Base-by-base conservation (phyloP, 2,113 vertebrate genomes). In the Ornithorhynchus anatinus region DNA sequence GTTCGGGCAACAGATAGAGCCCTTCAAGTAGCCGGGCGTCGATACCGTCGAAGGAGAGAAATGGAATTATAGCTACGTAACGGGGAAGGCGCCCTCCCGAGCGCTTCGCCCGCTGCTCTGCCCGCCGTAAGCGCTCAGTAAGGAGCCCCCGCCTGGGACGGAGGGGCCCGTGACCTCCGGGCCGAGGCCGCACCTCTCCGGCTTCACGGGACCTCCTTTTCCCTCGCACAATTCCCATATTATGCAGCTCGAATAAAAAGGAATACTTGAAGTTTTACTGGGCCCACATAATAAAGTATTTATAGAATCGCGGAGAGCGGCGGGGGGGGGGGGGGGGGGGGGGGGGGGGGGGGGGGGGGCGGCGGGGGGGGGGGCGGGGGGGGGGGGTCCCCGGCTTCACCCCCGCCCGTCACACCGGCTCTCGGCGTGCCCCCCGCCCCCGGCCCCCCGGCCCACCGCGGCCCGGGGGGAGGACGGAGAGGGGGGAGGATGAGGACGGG, bases 211-310 rank as follows among this genome's bases (percentile, higher is more conserved):
- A 80, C 86, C 78, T 82, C 82, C 80, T 87, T 87, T 92, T 88
- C 84, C 86, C 85, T 86, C 32, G 20, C 81, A 93, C 90, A 94
- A 92, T 93, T 92, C 84, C 90, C 84, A 86, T 91, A 93, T 91
- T 94, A 92, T 93, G 89, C 84, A 91, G 88, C 79, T 69, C 87
- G 88, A 93, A 92, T 90, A 91, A 92, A 91, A 92, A 89, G 82
- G 89, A 88, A 87, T 86, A 85, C 88, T 91, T 91, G 91, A 92
- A 92, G 92, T 92, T 93, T 94, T 93, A 91, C 89, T 92, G 86
- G 90, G 85, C 88, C 91, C 88, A 93, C 92, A 92, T 92, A 93
- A 91, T 93, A 93, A 93, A 93, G 91, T 94, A 93, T 94, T 94
- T 94, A 94, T 93, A 93, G 91, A 92, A 91, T 89, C 86, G 86